These are phyloP conservation scores for Listronotus oregonensis DNA, from an alignment of 1,140 invertebrate species.

Conservation along the genomic window DNA sequence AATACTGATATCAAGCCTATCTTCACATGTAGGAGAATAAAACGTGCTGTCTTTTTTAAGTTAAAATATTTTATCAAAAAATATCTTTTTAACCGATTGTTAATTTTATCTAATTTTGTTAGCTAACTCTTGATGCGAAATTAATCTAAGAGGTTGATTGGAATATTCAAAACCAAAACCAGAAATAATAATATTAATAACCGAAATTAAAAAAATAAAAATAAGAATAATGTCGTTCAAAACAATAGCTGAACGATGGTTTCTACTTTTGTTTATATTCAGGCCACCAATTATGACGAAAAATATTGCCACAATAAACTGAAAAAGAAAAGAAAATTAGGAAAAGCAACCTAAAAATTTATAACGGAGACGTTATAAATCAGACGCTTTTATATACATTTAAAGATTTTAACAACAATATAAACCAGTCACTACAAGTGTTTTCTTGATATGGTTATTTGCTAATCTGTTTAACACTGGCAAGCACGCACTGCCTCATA, in stretches of 20 bases:
- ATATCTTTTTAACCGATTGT: background rate
- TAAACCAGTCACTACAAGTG: too few species aligned
- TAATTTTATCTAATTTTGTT: constrained; percentile 27
- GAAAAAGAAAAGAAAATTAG: constrained; percentile 44
- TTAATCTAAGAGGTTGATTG: constrained; percentile 62
- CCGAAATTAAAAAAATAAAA: constrained; percentile 77
- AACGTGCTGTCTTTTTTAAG: too few species aligned
- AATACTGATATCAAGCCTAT: too few species aligned
- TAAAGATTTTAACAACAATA: too few species aligned
- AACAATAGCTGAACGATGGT: constrained; percentile 72
- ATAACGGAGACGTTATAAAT: background rate
- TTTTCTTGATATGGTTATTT: too few species aligned
- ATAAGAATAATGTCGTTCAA: constrained; percentile 80
- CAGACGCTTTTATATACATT: background rate
- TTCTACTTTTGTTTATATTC: constrained; percentile 74
- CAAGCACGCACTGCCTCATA: too few species aligned
- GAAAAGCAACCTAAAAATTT: constrained; percentile 11
- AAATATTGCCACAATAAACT: constrained; percentile 78
- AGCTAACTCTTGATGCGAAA: constrained; percentile 31
- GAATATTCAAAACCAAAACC: constrained; percentile 80
- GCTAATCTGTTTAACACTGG: too few species aligned
- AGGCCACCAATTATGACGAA: constrained; percentile 79
- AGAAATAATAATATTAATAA: constrained; percentile 79
- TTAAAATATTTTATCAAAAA: too few species aligned
- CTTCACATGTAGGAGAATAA: too few species aligned